These are phyloP conservation scores for Steatocranus sp. DNA, from an alignment of 2,797 vertebrate genomes.

Conservation along the genomic window DNA sequence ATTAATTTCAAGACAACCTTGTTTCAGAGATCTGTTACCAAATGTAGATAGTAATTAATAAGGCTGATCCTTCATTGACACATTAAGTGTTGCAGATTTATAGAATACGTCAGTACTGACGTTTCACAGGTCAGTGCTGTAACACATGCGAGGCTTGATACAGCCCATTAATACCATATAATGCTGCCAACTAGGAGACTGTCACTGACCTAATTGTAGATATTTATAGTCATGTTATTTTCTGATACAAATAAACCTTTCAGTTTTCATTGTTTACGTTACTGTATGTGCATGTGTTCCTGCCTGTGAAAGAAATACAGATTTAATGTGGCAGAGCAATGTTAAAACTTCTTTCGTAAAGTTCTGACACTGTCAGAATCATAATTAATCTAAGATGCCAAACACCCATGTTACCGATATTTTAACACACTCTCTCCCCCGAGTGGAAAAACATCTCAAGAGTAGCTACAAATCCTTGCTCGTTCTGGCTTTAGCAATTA, in stretches of 20 bases:
- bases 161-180: conserved; percentile 12
- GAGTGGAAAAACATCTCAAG: background rate
- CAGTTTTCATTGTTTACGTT: background rate
- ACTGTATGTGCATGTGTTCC: background rate
- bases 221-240: conserved; percentile 25
- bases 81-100: background rate
- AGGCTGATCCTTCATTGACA: background rate
- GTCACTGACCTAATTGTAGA: conserved; percentile 7
- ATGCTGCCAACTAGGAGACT: conserved; percentile 31
- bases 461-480: conserved; percentile 24
- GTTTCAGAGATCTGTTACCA: background rate
- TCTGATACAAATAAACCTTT: background rate
- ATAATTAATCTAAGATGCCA: background rate
- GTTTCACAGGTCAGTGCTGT: background rate
- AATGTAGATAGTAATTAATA: background rate
- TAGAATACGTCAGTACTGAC: conserved; percentile 2
- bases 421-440: background rate
- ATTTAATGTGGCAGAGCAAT: background rate
- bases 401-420: background rate
- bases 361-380: background rate
- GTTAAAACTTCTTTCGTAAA: background rate
- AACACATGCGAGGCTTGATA: conserved; percentile 15
- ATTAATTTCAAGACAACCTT: background rate
- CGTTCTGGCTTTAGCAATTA: conserved; percentile 3
- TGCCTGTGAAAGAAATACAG: background rate